phyloP scores from a whole-genome alignment of 35 echinoderm and acorn worm genomes.

The Heliocidaris erythrogramma region DNA sequence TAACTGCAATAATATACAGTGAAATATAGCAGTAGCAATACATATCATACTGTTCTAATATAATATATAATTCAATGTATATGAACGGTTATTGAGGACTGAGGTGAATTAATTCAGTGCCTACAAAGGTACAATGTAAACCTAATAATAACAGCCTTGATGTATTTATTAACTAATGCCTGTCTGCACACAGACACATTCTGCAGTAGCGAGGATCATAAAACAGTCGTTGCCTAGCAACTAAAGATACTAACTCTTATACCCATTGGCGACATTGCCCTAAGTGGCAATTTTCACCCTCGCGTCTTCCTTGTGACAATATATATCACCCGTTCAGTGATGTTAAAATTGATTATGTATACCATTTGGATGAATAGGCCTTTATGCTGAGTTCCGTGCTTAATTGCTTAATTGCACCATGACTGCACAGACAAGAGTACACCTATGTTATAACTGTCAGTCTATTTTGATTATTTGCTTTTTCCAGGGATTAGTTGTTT shows the following conservation, averaged over 20 bases:
- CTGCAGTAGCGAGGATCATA: neutral
- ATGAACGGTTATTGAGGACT: too few relatives aligned
- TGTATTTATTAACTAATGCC: neutral
- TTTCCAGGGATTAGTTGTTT: neutral
- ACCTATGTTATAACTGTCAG: neutral
- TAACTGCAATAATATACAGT: too few relatives aligned
- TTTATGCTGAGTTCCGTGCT: neutral
- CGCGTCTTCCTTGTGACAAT: neutral
- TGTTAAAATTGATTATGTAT: neutral
- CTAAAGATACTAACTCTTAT: neutral
- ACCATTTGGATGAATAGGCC: neutral
- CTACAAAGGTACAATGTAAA: neutral
- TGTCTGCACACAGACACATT: neutral
- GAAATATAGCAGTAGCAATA: too few relatives aligned
- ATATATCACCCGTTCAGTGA: neutral
- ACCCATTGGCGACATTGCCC: neutral
- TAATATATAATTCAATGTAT: too few relatives aligned
- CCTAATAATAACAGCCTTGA: neutral
- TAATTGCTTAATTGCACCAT: neutral
- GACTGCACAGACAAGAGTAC: neutral
- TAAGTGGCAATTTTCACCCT: neutral
- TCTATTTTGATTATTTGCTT: neutral
- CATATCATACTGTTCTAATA: too few relatives aligned
- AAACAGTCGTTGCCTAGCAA: neutral
- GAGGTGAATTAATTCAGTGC: too few relatives aligned